Conservation (phyloP, 2,113 vertebrate genomes). For the Perca flavescens region DNA sequence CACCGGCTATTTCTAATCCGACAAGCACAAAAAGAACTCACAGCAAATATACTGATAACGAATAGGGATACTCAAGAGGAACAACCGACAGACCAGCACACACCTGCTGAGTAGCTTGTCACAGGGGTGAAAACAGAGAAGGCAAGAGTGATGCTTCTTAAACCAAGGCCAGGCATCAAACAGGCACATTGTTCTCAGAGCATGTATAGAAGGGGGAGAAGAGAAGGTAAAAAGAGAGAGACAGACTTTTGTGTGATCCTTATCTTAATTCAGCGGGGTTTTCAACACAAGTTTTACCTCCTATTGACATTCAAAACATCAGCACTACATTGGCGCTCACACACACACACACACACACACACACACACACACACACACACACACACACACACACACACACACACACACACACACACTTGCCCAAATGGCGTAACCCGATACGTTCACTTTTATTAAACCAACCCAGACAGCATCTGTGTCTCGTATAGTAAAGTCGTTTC, state of each 20-base stretch:
- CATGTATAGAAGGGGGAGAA: conserved; percentile 48
- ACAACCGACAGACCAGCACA: conserved; percentile 33
- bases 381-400: conserved; percentile 46
- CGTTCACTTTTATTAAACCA: conserved; percentile 79
- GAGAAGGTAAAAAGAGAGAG: conserved; percentile 57
- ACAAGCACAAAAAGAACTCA: conserved; percentile 48
- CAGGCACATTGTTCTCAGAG: conserved; percentile 64
- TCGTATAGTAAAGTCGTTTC: conserved; percentile 70
- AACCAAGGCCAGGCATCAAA: conserved; percentile 64
- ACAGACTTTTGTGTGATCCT: conserved; percentile 81
- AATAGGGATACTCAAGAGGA: conserved; percentile 40
- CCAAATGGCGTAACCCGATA: conserved; percentile 79
- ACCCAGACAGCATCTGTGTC: conserved; percentile 76
- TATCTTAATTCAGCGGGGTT: conserved; percentile 83
- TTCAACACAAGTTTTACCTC: conserved; percentile 81
- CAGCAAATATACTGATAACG: conserved; percentile 52
- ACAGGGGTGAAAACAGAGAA: conserved; percentile 60
- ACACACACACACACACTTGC: conserved; percentile 14
- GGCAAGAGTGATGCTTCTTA: conserved; percentile 58
- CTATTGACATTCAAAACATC: conserved; percentile 85
- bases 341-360: conserved; percentile 38
- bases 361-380: conserved; percentile 58
- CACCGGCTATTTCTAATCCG: conserved; percentile 38
- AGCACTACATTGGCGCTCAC: conserved; percentile 52
- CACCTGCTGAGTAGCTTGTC: conserved; percentile 74